Evolutionary conservation across 1,140 invertebrate species (phyloP).

Genomic region (Chironomus tepperi): DNA sequence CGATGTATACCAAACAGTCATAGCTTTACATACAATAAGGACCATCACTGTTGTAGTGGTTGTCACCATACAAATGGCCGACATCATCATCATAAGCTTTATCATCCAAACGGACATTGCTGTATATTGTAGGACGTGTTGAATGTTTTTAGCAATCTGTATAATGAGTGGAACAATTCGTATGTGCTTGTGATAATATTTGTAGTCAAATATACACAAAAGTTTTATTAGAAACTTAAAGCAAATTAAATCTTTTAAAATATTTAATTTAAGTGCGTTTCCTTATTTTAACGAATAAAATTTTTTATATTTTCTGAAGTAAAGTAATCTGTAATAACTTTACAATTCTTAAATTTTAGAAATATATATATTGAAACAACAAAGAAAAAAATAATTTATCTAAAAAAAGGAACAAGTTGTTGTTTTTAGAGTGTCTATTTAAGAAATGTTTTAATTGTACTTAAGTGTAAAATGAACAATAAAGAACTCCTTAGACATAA

Average conservation of each 20-base stretch:
- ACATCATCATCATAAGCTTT: slow-evolving; percentile 8
- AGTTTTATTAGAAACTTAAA: background rate
- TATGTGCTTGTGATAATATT: too few species aligned
- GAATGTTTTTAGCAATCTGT: background rate
- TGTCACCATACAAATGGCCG: slow-evolving; percentile 32
- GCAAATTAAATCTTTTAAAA: background rate
- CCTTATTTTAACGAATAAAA: too few species aligned
- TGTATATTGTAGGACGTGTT: background rate
- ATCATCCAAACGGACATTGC: slow-evolving; percentile 13
- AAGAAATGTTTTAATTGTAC: background rate
- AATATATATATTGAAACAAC: too few species aligned
- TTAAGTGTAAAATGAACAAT: background rate
- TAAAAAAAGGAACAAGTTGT: slow-evolving; percentile 1
- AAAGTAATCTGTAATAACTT: too few species aligned
- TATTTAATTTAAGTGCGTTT: too few species aligned
- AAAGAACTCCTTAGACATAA: background rate
- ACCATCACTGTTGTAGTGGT: slow-evolving; percentile 38
- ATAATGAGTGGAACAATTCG: background rate
- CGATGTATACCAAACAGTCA: slow-evolving; percentile 33
- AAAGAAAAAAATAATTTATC: too few species aligned
- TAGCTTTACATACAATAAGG: slow-evolving; percentile 35
- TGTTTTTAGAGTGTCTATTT: background rate
- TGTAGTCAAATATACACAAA: background rate
- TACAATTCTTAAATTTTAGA: too few species aligned
- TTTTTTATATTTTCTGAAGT: too few species aligned